Base-by-base conservation (phyloP, 2,113 vertebrate genomes). In the Phylloscopus whistleri region DNA sequence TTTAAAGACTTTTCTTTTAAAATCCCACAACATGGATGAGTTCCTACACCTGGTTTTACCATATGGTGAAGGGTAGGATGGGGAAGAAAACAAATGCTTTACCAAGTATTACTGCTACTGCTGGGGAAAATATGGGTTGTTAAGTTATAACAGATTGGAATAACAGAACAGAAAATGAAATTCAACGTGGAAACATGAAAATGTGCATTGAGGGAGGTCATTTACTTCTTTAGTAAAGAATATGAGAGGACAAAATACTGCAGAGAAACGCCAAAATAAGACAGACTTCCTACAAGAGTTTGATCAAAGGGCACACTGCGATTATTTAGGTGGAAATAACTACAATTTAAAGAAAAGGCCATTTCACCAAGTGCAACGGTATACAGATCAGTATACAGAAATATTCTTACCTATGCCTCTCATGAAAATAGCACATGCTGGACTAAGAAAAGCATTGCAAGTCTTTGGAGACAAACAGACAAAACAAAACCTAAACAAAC, bases 171-270 rank as follows among this genome's bases (percentile, higher is more conserved):
- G 44, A 77, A 86, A 46, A 66, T 35, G 2, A 84, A 86, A 84
- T 70, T 62, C 18, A 90, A 63, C 1, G 4, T 4, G 15, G 24
- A 75, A 86, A 81, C 12, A 67, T 3, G 33, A 68, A 59, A 80
- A 53, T 3, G 5, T 27, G 4, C 3, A 1, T 31, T 6, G 2
- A 84, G 10, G 9, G 22, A 80, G 19, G 30, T 63, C 0, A 82
- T 75, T 91, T 22, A 55, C 52, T 78, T 72, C 30, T 78, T 78
- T 56, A 72, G 11, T 44, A 37, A 75, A 75, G 39, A 85, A 51
- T 31, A 51, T 3, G 6, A 55, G 27, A 72, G 13, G 27, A 44
- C 16, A 52, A 79, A 89, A 78, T 41, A 72, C 16, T 33, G 33
- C 30, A 56, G 39, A 76, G 53, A 94, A 83, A 73, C 27, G 76